Conservation (phyloP, 1,140 invertebrate genomes). For the Varroa destructor region DNA sequence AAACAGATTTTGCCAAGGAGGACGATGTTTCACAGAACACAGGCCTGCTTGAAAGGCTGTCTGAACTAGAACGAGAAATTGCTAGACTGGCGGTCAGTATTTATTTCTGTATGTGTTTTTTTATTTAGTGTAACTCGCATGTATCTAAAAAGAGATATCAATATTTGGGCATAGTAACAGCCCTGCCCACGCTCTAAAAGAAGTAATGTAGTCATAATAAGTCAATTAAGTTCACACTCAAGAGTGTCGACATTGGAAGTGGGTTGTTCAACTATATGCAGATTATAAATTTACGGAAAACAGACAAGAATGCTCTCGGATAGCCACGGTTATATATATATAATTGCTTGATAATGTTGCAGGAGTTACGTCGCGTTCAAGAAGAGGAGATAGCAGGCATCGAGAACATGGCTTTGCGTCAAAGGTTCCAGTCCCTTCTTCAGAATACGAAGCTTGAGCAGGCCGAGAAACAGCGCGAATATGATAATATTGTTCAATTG, state of each 20-base stretch:
- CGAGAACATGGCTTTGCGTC: slow-evolving; percentile 65
- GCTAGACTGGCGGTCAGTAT: slow-evolving; percentile 41
- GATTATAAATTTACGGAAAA: too few relatives aligned
- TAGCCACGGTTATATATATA: too few relatives aligned
- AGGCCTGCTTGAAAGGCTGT: slow-evolving; percentile 34
- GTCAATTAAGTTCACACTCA: too few relatives aligned
- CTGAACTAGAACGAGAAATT: slow-evolving; percentile 44
- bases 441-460: slow-evolving; percentile 62
- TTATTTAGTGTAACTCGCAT: too few relatives aligned
- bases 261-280: too few relatives aligned
- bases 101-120: neutral
- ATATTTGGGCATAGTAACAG: too few relatives aligned
- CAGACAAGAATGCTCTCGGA: too few relatives aligned
- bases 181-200: too few relatives aligned
- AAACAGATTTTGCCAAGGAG: slow-evolving; percentile 18
- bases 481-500: slow-evolving; percentile 30
- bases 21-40: slow-evolving; percentile 20
- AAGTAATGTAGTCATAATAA: too few relatives aligned
- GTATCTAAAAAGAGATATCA: too few relatives aligned
- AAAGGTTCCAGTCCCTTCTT: slow-evolving; percentile 63
- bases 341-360: slow-evolving; percentile 40
- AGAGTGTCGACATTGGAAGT: too few relatives aligned
- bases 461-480: slow-evolving; percentile 60
- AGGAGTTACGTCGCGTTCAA: slow-evolving; percentile 56
- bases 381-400: slow-evolving; percentile 68